Evolutionary conservation across 2,113 vertebrate species (phyloP).

Genomic region (Megaptera novaeangliae): DNA sequence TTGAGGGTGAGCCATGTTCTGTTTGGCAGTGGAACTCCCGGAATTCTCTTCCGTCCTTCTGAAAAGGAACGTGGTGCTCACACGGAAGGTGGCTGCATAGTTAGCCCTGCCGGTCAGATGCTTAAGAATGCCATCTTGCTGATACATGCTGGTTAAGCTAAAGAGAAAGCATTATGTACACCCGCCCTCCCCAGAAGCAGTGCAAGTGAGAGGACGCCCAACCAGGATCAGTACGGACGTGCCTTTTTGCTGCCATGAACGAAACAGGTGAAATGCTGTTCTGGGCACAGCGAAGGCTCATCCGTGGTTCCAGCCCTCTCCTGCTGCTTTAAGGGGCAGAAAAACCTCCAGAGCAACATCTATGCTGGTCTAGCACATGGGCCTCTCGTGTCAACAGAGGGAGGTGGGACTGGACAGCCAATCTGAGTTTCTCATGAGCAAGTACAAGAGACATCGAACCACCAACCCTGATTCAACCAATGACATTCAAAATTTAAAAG

Average conservation of each 20-base stretch:
- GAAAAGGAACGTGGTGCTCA: background rate
- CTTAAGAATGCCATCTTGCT: background rate
- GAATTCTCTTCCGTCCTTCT: background rate
- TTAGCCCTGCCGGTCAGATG: background rate
- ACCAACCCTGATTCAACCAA: background rate
- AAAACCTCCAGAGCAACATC: background rate
- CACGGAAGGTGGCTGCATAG: rapidly evolving
- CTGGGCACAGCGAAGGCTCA: background rate
- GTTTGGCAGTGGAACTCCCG: background rate
- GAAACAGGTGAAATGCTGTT: background rate
- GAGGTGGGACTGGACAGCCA: background rate
- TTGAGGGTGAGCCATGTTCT: background rate
- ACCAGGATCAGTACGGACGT: rapidly evolving
- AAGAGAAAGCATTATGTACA: background rate
- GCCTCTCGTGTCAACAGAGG: background rate
- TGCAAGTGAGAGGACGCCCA: background rate
- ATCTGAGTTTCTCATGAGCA: background rate
- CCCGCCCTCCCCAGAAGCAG: background rate
- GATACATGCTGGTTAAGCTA: background rate
- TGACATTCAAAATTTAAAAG: background rate
- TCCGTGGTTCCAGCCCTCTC: background rate
- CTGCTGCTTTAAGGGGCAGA: background rate
- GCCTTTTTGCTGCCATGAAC: background rate
- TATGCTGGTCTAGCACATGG: background rate
- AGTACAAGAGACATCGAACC: background rate